Evolutionary conservation across 2,888 invertebrate genomes (phyloP), one percentile per base, ranked within the genome.

Genomic region (Glyphotaelius pellucidus): DNA sequence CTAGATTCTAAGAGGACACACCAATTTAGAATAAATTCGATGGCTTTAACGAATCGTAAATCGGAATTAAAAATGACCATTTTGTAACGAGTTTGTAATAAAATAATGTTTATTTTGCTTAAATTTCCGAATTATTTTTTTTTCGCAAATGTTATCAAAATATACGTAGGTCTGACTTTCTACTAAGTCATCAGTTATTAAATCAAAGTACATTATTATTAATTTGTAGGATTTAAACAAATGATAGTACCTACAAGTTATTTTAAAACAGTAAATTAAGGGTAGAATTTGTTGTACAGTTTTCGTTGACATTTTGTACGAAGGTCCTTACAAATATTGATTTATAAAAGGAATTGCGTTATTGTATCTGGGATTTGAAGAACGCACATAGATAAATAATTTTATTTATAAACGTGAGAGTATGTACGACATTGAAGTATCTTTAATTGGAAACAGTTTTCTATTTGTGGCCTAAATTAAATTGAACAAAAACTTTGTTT

Each of bases 51-150:
- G 90, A 32, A 83, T 83, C 32, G 25, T 90, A 90, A 80, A 38
- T 90, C 52, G 89, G 90, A 83, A 83, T 90, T 83, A 38, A 67
- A 80, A 89, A 89, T 38, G 89, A 89, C 89, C 89, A 89, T 89
- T 89, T 89, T 80, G 42, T 38, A 89, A 89, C 4, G 30, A 32
- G 30, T 80, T 80, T 35, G 7, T 35, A 89, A 35, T 89, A 38
- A 31, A 80, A 89, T 79, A 35, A 89, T 79, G 12, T 67, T 89
- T 30, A 89, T 2, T 80, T 80, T 32, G 42, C 19, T 42, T 47
- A n/a, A 25, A n/a, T 47, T 86, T 42, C 86, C 42, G 31, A 47
- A 86, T 47, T 83, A 7, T 19, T 15, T 35, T 19, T 35, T 67
- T 67, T 35, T 35, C 3, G 35, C 3, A 32, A 83, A 32, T 83